Evolutionary conservation across 23 tunicate species (phyloP).

Genomic region (Ciona savignyi): DNA sequence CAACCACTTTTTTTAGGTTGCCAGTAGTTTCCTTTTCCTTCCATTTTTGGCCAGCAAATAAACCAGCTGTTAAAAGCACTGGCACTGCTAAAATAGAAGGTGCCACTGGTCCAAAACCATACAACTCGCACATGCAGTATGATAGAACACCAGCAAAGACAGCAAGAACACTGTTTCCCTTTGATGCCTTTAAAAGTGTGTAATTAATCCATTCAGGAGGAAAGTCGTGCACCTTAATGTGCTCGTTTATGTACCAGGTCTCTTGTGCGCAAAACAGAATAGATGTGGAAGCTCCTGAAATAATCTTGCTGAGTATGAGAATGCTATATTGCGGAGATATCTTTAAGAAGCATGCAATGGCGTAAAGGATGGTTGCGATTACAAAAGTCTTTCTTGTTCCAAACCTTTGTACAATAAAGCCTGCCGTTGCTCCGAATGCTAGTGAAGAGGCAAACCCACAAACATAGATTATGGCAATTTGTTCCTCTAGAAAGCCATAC

Average conservation of each 20-base stretch:
- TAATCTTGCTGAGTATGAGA: constrained; percentile 47
- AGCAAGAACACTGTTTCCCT: constrained; percentile 52
- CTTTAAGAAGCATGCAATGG: constrained; percentile 64
- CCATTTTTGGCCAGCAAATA: constrained; percentile 33
- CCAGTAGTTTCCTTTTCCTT: neutral
- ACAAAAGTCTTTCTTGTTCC: constrained; percentile 18
- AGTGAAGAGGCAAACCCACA: constrained; percentile 72
- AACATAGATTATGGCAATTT: constrained; percentile 86
- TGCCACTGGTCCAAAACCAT: constrained; percentile 66
- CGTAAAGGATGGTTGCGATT: constrained; percentile 35
- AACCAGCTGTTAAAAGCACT: constrained; percentile 18
- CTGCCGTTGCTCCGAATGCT: constrained; percentile 29
- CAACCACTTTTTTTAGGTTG: neutral
- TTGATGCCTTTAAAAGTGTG: constrained; percentile 42
- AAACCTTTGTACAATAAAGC: constrained; percentile 26
- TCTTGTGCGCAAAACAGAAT: constrained; percentile 75
- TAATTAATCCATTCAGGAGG: constrained; percentile 85
- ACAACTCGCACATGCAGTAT: constrained; percentile 60
- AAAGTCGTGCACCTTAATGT: constrained; percentile 61
- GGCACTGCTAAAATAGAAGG: constrained; percentile 77
- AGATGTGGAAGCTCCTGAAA: constrained; percentile 60
- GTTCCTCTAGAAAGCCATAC: constrained; percentile 88
- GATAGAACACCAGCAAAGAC: constrained; percentile 78
- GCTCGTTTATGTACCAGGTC: constrained; percentile 52
- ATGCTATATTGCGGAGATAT: constrained; percentile 64